Conservation (phyloP, 1,140 invertebrate genomes). For the Drosophila sp. region DNA sequence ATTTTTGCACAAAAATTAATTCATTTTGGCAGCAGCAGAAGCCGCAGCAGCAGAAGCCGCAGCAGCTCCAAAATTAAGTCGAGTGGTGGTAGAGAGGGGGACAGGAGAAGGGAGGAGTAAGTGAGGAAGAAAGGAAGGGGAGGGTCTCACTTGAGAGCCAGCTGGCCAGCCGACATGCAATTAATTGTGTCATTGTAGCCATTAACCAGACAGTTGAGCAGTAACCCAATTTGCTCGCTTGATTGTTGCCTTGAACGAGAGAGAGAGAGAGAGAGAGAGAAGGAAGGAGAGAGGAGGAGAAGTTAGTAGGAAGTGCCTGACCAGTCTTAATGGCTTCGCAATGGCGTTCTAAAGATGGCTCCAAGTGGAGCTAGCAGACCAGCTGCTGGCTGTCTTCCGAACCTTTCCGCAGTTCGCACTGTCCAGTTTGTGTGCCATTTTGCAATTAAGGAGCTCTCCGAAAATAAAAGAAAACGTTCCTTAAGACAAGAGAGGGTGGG, state of each 20-base stretch:
- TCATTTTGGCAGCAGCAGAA: conserved; percentile 50
- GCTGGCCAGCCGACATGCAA: conserved; percentile 72
- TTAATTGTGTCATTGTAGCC: conserved; percentile 82
- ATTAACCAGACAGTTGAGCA: conserved; percentile 82
- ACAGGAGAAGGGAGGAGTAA: background rate
- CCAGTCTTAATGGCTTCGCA: conserved; percentile 64
- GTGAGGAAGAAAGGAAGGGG: no score
- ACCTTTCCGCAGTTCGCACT: conserved; percentile 24
- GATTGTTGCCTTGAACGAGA: conserved; percentile 53
- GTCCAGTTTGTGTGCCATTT: conserved; percentile 62
- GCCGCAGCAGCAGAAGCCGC: conserved; percentile 3
- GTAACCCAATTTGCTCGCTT: conserved; percentile 79
- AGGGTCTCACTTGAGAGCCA: conserved; percentile 24
- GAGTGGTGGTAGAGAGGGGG: no score
- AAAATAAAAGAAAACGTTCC: conserved; percentile 57
- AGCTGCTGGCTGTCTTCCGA: conserved; percentile 29
- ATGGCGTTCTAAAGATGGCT: conserved; percentile 38
- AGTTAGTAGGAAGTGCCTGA: conserved; percentile 33
- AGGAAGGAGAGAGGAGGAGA: background rate
- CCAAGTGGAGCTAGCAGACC: conserved; percentile 25
- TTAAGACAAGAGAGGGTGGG: background rate
- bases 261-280: background rate
- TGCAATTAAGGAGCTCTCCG: conserved; percentile 68
- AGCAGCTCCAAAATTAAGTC: background rate
- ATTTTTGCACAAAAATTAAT: conserved; percentile 72